Base-by-base conservation (phyloP, 2,797 vertebrate species). In the Fratercula arctica region DNA sequence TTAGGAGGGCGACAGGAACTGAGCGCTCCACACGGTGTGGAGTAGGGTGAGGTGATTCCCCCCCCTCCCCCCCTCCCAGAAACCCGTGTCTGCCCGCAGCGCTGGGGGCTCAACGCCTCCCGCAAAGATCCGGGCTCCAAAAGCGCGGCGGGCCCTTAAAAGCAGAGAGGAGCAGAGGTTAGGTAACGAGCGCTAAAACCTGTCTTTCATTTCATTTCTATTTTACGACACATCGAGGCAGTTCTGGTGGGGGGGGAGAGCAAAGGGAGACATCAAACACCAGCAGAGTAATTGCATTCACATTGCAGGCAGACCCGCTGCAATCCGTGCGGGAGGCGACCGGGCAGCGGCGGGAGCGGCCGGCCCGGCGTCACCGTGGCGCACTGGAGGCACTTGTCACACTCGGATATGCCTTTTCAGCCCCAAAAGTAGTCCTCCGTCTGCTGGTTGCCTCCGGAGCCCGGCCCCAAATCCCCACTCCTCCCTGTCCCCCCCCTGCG, bases 351-450 rank as follows among this genome's bases (percentile, higher is more conserved):
- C n/a, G 15, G 60, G 33, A 75, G 35, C 8, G 15, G 26, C 67
- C 18, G 16, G 28, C 3, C 61, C 28, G 29, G 41, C 60, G 37
- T 25, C 31, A 1, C 61, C 13, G 28, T 1, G 24, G 7, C 70
- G 39, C n/a, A 0, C 18, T 18, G 72, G 21, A n/a, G 19, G 20
- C 53, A 26, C 72, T 83, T 53, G 46, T 43, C 82, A 37, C 63
- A 6, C 39, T 41, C 70, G 15, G 14, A 7, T 0, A 3, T 3
- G 11, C 3, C 0, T 37, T 90, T 85, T 57, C 8, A 1, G 16
- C 35, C 59, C 16, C 66, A 13, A 61, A 76, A 35, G 9, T 0
- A 37, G 16, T 23, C 24, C 14, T 18, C 13, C 4, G 3, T 5
- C 53, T 48, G 20, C 41, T 66, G 25, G 18, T 57, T 68, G 14